Conservation (phyloP, 2,113 vertebrate species). For the Bambusicola thoracicus region DNA sequence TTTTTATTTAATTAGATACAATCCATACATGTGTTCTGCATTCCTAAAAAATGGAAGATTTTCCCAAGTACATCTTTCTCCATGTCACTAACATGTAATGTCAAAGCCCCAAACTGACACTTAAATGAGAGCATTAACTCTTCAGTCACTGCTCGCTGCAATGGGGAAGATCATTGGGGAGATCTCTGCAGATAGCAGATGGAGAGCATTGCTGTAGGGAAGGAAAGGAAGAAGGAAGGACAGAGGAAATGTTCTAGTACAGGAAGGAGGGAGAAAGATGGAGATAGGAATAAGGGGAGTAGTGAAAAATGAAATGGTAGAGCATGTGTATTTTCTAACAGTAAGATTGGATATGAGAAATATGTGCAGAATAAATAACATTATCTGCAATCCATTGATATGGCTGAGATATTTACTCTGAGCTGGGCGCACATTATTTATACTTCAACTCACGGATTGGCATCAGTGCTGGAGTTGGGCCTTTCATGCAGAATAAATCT, state of each 20-base stretch:
- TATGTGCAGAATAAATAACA: neutral
- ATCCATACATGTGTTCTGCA: neutral
- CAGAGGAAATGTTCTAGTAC: neutral
- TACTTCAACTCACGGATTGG: neutral
- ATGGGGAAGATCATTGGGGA: neutral
- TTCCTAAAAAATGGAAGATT: neutral
- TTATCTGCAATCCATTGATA: neutral
- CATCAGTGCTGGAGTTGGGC: neutral
- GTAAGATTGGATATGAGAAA: neutral
- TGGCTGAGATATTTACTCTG: neutral
- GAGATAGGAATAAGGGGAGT: neutral
- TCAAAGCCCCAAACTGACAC: fast-evolving
- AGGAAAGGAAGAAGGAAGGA: neutral
- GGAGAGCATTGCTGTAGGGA: neutral
- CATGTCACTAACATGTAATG: neutral
- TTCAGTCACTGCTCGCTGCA: neutral
- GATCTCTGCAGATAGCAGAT: neutral
- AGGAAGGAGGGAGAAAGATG: neutral
- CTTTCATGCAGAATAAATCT: neutral
- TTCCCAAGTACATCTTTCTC: neutral
- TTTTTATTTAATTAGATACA: neutral
- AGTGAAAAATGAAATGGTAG: neutral
- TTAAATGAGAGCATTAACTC: neutral
- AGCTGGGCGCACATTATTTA: neutral
- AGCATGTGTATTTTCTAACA: neutral